These are phyloP conservation scores for Dicycla oo DNA, from an alignment of 2,888 invertebrate species.

Conservation along the genomic window DNA sequence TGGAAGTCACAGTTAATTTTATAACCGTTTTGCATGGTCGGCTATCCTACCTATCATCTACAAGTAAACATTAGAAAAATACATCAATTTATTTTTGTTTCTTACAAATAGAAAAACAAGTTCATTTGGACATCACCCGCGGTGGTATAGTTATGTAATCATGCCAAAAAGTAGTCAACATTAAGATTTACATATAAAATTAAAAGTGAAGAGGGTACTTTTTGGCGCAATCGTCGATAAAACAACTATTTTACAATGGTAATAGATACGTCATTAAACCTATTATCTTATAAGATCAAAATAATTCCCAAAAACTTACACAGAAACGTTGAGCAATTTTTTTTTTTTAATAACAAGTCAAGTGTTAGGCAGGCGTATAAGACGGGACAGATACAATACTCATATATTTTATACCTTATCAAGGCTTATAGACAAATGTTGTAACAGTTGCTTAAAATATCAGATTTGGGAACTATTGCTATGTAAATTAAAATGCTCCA, in stretches of 20 bases:
- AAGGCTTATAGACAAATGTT: slow-evolving; percentile 33
- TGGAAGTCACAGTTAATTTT: slow-evolving; percentile 66
- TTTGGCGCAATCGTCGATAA: slow-evolving; percentile 39
- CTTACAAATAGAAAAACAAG: slow-evolving; percentile 36
- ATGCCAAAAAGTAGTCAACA: slow-evolving; percentile 37
- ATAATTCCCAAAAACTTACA: slow-evolving; percentile 52
- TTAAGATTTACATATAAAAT: slow-evolving; percentile 25
- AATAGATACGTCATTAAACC: slow-evolving; percentile 44
- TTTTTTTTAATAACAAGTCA: slow-evolving; percentile 19
- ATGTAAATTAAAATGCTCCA: slow-evolving; percentile 50
- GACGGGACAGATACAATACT: slow-evolving; percentile 48
- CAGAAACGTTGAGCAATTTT: slow-evolving; percentile 50
- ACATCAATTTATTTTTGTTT: slow-evolving; percentile 57
- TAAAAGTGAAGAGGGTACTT: slow-evolving; percentile 24
- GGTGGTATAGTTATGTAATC: slow-evolving; percentile 58
- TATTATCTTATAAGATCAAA: slow-evolving; percentile 53
- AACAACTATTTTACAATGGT: slow-evolving; percentile 47
- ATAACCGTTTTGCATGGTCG: slow-evolving; percentile 67
- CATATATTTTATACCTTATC: slow-evolving; percentile 31
- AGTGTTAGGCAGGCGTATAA: slow-evolving; percentile 18
- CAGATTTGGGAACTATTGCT: slow-evolving; percentile 44
- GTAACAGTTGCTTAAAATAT: slow-evolving; percentile 15
- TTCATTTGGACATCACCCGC: slow-evolving; percentile 51
- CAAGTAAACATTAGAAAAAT: slow-evolving; percentile 68
- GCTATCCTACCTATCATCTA: slow-evolving; percentile 63